Evolutionary conservation across 2,113 vertebrate species (phyloP), one percentile per base, ranked within the genome.

Genomic region (Trichomycterus rosablanca): DNA sequence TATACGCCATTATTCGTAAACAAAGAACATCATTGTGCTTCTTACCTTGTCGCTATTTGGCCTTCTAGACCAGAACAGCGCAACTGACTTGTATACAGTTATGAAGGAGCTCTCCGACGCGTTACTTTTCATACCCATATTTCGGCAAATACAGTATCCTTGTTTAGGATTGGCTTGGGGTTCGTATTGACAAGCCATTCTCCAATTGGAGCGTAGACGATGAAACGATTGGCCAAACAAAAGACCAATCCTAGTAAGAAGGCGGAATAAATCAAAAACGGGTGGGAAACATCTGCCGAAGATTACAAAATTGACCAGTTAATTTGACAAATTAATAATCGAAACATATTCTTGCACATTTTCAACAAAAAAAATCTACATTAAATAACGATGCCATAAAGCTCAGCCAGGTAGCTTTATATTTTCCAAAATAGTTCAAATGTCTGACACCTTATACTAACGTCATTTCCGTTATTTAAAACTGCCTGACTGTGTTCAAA

Each of bases 1-100:
- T 22, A 3, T 5, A 23, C 23, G 0, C 1, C 35, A 50, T 1
- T 20, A 20, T 12, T 15, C 0, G 3, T 1, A 5, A 15, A 37
- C 42, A 1, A 24, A 4, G 2, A 15, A 52, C 3, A 16, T 11
- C n/a, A n/a, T n/a, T n/a, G n/a, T 11, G 16, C 1, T 5, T 70
- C 80, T 79, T 83, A 89, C 87, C 84, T 84, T 77, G 62, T 69
- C 77, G 87, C 86, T 86, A 84, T 87, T 87, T 87, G 86, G 86
- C 80, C 87, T 87, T 85, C 81, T 84, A 28, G 84, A 87, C 86
- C 83, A 86, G 82, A 87, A 85, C 84, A 89, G 86, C 84, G 66
- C 35, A 63, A 66, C 49, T 61, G 18, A 20, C 9, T 67, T 3
- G 26, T 40, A 43, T 16, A 37, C 57, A 44, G 81, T 73, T 67